Base-by-base conservation (phyloP, 2,888 invertebrate species). In the Chironomus riparius region DNA sequence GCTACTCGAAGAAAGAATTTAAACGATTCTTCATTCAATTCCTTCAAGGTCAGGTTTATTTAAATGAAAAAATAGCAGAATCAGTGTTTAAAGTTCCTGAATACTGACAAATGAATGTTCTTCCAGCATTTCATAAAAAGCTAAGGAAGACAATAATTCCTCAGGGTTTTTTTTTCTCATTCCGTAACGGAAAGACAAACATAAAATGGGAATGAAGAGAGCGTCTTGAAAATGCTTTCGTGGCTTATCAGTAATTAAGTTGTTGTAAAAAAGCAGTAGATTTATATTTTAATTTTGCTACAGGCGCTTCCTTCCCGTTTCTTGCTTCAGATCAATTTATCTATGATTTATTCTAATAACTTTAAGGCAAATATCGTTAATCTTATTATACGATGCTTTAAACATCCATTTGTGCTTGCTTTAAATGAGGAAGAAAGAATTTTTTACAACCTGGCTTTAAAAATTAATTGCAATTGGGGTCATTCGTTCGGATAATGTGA, bases 171-270 rank as follows among this genome's bases (percentile, higher is more conserved):
- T 2, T 10, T 38, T 38, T 38, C 38, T 38, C 38, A 38, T 38
- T 56, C 13, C 13, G 65, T 24, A 10, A 28, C 6, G n/a, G 28
- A 50, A 72, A 48, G 28, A 13, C 38, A 48, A 56, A 56, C 56
- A 70, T 70, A 13, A 48, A 70, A 47, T 10, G 13, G 70, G 6
- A 50, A 62, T 38, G 28, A 72, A 61, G 56, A 61, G 56, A 72
- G 61, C 47, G 18, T 24, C 18, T 24, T 24, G 21, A 22, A 70
- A 70, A 21, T 70, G 70, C 24, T 71, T 47, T 70, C 21, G 38
- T 71, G 72, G 72, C 56, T 72, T 72, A 72, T 72, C 38, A 38
- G 61, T 72, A 72, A 72, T 72, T 72, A 72, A 72, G 28, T 61
- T 72, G 72, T 62, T 72, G 56, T 62, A 56, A 72, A 24, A n/a